Evolutionary conservation across 2,113 vertebrate species (phyloP), one percentile per base, ranked within the genome.

Genomic region (Seriola dumerili): DNA sequence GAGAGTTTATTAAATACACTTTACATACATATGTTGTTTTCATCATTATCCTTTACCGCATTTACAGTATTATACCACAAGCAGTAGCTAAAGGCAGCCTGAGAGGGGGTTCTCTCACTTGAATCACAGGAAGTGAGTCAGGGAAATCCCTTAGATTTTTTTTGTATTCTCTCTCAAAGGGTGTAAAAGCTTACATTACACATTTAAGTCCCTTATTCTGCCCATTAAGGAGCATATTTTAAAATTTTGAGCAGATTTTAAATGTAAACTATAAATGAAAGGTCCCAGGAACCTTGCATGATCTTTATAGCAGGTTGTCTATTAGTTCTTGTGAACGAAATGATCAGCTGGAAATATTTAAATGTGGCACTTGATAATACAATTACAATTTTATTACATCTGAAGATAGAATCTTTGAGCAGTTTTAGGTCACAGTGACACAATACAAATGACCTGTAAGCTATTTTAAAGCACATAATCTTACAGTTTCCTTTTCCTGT

Each of bases 401-500:
- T 54, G 6, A 46, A 21, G 42, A 11, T 23, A 21, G n/a, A 79
- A 68, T 72, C 38, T 78, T 17, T 81, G 32, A 52, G 36, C 50
- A 73, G 70, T 79, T 89, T 76, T 71, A 86, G 83, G 84, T 91
- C 85, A 80, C 68, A 88, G 70, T 70, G 65, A 87, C 85, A 85
- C 83, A 90, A 90, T 85, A 66, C 84, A 83, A 87, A 76, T 89
- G 90, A 94, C 86, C 86, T 89, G 76, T 76, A 79, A 42, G 88
- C 90, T 93, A 93, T 93, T 94, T 93, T 93, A 91, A 93, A 93
- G 75, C 59, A 2, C 82, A 88, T 85, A 91, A 94, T 93, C 91
- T 93, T 86, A 92, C 90, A 85, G 80, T 92, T 91, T 94, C 94
- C 94, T 93, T 77, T 94, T 94, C 93, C 93, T 87, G 95, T 72